Conservation (phyloP, 2,888 invertebrate genomes). For the Caenorhabditis sp. region DNA sequence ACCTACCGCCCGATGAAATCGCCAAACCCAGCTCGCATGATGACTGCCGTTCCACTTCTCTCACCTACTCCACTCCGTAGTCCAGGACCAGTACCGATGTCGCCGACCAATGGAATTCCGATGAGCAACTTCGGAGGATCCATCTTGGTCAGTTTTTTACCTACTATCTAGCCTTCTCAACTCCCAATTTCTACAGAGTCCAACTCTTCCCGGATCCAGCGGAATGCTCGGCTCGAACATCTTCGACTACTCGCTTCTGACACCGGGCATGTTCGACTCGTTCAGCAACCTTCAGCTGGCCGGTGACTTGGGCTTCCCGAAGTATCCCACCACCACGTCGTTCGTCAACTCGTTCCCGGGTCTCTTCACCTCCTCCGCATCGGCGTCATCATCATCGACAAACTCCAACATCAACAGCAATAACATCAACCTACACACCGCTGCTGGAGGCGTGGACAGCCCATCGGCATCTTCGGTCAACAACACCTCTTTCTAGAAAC, state of each 20-base stretch:
- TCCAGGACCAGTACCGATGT: conserved; percentile 52
- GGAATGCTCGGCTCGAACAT: conserved; percentile 44
- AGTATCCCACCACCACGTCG: conserved; percentile 68
- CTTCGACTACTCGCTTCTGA: conserved; percentile 59
- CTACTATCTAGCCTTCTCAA: not conserved
- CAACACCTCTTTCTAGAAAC: conserved; percentile 62
- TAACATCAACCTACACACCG: not conserved
- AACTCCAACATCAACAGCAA: not conserved
- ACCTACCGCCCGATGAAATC: conserved; percentile 89
- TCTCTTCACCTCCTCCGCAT: conserved; percentile 39
- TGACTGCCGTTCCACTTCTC: conserved; percentile 67
- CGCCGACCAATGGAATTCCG: conserved; percentile 39
- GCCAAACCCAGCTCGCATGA: conserved; percentile 59
- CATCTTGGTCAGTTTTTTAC: conserved; percentile 31
- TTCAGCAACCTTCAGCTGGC: conserved; percentile 61
- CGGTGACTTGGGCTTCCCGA: conserved; percentile 57
- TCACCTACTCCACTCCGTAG: conserved; percentile 64
- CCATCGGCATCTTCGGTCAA: conserved; percentile 43
- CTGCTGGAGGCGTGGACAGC: conserved; percentile 28
- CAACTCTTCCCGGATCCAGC: conserved; percentile 45
- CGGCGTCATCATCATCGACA: conserved; percentile 33
- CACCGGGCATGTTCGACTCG: conserved; percentile 63
- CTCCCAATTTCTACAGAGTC: conserved; percentile 49
- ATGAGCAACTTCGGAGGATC: conserved; percentile 30
- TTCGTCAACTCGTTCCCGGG: conserved; percentile 69